phyloP scores from a whole-genome alignment of 2,113 vertebrate species.

The Actinemys pallida region DNA sequence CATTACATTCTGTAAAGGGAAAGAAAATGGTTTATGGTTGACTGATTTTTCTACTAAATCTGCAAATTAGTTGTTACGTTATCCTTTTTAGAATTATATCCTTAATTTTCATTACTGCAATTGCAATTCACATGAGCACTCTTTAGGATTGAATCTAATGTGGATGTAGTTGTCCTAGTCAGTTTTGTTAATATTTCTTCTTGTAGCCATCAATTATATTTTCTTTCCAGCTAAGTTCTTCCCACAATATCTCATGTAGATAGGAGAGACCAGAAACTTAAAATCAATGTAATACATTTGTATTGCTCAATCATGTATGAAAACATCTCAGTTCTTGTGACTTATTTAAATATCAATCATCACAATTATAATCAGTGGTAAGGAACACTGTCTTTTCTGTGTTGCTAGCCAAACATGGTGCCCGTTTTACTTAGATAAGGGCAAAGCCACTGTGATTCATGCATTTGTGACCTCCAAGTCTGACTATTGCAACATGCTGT shows the following conservation, averaged over 20 bases:
- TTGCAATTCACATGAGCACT: background rate
- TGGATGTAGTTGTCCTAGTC: conserved; percentile 14
- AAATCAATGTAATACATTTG: background rate
- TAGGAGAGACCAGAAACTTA: background rate
- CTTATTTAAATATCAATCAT: background rate
- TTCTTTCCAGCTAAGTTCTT: background rate
- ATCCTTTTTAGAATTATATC: conserved; percentile 33
- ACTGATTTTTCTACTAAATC: conserved; percentile 3
- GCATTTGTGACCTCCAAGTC: background rate
- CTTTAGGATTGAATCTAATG: background rate
- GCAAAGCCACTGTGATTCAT: background rate
- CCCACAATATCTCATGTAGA: background rate
- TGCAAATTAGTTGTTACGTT: conserved; percentile 45
- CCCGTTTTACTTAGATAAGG: background rate
- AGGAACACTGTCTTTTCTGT: background rate
- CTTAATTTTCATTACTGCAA: conserved; percentile 47
- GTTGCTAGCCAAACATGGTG: accelerated
- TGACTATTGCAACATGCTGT: background rate
- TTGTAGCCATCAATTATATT: background rate
- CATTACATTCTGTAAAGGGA: background rate
- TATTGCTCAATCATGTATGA: background rate
- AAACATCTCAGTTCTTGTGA: background rate
- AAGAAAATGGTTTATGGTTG: conserved; percentile 6
- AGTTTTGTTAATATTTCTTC: background rate
- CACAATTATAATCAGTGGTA: background rate